Conservation (phyloP, 2,113 vertebrate genomes). For the Capra hircus region DNA sequence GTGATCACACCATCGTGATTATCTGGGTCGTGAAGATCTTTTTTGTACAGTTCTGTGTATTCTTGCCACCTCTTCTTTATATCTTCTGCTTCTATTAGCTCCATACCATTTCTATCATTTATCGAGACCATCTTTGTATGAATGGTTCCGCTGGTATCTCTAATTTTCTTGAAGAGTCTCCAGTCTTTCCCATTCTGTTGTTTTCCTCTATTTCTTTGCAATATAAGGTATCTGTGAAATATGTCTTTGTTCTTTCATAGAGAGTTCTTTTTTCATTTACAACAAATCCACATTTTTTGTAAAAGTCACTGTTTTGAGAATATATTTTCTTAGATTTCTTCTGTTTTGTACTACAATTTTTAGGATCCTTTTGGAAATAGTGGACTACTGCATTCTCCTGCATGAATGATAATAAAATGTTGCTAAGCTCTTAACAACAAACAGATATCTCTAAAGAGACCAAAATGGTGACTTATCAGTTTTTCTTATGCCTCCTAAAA, state of each 20-base stretch:
- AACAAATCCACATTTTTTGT: constrained; percentile 55
- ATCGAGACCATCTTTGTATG: no score
- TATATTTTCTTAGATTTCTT: constrained; percentile 70
- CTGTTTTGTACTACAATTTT: background rate
- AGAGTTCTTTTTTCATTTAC: constrained; percentile 74
- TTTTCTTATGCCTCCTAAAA: constrained; percentile 44
- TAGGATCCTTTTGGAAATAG: constrained; percentile 59
- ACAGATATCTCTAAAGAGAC: constrained; percentile 20
- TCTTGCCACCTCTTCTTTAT: no score
- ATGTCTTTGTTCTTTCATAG: constrained; percentile 78
- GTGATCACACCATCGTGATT: no score
- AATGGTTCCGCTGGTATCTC: no score
- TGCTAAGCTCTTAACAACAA: constrained; percentile 49
- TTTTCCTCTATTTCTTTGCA: background rate
- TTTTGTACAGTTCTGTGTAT: no score
- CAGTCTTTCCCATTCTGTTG: no score
- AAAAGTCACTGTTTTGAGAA: constrained; percentile 66
- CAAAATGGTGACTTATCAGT: constrained; percentile 16
- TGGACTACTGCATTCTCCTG: constrained; percentile 63
- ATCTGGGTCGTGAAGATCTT: no score
- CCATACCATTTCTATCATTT: no score
- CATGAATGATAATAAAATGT: constrained; percentile 9
- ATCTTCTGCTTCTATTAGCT: no score
- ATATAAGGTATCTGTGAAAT: constrained; percentile 84
- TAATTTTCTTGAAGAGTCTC: no score